phyloP scores from a whole-genome alignment of 2,797 vertebrate species.

The Meda fulgida region DNA sequence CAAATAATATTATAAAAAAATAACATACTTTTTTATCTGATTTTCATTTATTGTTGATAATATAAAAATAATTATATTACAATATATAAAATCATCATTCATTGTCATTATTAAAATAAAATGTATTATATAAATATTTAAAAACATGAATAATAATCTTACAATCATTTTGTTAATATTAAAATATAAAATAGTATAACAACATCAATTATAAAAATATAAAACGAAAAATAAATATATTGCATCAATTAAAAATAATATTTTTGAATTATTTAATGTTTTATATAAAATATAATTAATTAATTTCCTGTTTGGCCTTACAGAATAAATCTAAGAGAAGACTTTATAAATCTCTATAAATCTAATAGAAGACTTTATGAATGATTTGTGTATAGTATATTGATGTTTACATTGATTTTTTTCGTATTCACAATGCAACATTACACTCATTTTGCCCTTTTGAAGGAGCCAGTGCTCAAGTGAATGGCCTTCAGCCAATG shows the following conservation, averaged over 20 bases:
- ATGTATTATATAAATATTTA: background rate
- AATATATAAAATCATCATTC: background rate
- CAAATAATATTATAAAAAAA: background rate
- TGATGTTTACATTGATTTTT: background rate
- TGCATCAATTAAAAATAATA: background rate
- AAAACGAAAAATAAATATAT: background rate
- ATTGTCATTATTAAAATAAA: background rate
- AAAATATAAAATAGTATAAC: background rate
- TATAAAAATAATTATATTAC: background rate
- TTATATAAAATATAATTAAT: background rate
- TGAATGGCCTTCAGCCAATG: conserved; percentile 86
- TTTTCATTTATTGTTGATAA: background rate
- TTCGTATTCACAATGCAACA: background rate
- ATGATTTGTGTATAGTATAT: background rate
- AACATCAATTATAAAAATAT: background rate
- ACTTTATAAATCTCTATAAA: background rate
- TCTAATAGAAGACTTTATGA: background rate
- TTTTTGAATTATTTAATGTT: background rate
- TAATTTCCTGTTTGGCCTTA: background rate
- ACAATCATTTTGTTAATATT: background rate
- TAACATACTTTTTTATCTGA: background rate
- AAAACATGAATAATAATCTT: background rate
- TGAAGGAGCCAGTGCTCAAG: conserved; percentile 76
- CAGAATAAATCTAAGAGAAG: background rate
- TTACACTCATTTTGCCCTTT: background rate